Evolutionary conservation across 2,113 vertebrate genomes (phyloP).

Genomic region (Coracopsis vasa): DNA sequence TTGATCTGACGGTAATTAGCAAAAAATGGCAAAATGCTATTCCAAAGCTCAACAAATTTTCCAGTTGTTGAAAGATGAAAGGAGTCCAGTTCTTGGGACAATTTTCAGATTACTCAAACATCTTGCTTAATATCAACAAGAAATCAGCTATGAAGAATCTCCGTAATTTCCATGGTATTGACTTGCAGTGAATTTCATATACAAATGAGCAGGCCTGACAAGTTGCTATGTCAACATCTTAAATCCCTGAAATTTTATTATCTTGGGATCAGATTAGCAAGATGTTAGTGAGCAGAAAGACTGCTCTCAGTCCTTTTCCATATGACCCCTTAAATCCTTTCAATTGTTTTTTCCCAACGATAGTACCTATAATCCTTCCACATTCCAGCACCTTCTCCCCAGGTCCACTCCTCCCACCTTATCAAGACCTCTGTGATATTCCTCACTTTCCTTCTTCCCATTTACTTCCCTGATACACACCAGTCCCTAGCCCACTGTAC

Average conservation of each 20-base stretch:
- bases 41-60: background rate
- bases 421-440: background rate
- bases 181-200: background rate
- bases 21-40: background rate
- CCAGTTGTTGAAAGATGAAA: background rate
- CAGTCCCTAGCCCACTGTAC: background rate
- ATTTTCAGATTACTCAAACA: background rate
- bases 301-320: background rate
- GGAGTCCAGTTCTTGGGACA: background rate
- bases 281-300: background rate
- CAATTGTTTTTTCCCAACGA: background rate
- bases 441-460: background rate
- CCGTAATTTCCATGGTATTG: background rate
- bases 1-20: slow-evolving; percentile 3
- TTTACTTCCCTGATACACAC: background rate
- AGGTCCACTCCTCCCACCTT: background rate
- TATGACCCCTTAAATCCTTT: background rate
- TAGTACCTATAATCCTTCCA: background rate
- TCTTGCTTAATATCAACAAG: slow-evolving; percentile 2
- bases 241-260: background rate
- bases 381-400: background rate
- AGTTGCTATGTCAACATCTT: background rate
- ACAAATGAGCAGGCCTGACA: background rate
- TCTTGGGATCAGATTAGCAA: background rate
- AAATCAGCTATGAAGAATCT: background rate